phyloP scores from a whole-genome alignment of 2,797 vertebrate genomes.

The Tarsius wallacei region DNA sequence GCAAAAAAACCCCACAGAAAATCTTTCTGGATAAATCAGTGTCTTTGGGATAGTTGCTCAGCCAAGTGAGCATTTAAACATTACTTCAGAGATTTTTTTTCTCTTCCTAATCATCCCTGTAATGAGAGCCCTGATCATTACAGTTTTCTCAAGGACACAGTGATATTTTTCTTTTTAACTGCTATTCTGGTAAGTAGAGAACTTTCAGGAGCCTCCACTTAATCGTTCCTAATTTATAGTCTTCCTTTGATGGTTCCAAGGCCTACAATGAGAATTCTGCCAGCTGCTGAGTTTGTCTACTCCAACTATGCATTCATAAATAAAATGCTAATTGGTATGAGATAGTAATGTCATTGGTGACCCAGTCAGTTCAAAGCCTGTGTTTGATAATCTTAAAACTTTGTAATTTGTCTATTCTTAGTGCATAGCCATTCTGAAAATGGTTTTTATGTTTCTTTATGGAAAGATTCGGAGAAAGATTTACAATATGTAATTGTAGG shows the following conservation, averaged over 20 bases:
- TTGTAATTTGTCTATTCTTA: not conserved
- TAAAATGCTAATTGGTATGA: not conserved
- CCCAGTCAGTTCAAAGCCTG: not conserved
- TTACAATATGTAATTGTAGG: not conserved
- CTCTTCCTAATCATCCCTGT: not conserved
- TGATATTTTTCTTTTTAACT: not conserved
- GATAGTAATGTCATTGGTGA: not conserved
- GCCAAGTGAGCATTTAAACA: conserved; percentile 28
- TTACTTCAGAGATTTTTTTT: conserved; percentile 3
- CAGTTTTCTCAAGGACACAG: not conserved
- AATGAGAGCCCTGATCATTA: not conserved
- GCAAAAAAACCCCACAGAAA: not conserved
- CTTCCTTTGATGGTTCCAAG: not conserved
- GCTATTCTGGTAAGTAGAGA: not conserved
- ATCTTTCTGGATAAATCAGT: not conserved
- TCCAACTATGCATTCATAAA: not conserved
- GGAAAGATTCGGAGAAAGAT: not conserved
- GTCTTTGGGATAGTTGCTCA: not conserved
- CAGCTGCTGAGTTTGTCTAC: not conserved
- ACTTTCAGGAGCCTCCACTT: not conserved
- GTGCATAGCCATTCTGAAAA: not conserved
- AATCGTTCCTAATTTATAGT: not conserved
- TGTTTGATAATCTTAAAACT: not conserved
- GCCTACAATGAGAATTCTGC: not conserved
- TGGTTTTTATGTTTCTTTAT: not conserved